Conservation (phyloP, 2,797 vertebrate genomes). For the Parauchenoglanis ngamensis region DNA sequence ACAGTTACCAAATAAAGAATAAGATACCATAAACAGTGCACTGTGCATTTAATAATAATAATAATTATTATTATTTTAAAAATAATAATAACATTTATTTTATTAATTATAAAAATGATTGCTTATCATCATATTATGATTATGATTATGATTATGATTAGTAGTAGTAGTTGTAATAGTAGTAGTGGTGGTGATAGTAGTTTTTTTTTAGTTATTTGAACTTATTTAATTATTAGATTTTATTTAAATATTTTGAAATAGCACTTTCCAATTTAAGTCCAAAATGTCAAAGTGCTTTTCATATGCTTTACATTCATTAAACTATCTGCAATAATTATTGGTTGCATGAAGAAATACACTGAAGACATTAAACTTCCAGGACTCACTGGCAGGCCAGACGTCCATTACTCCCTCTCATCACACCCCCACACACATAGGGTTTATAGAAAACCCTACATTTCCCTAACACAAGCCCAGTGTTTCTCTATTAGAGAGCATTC, state of each 20-base stretch:
- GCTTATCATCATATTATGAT: neutral
- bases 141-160: neutral
- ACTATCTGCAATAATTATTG: neutral
- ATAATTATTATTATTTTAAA: neutral
- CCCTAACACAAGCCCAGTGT: neutral
- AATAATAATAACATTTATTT: neutral
- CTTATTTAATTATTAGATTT: neutral
- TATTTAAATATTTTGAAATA: neutral
- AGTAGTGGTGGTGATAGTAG: neutral
- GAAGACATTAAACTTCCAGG: slow-evolving; percentile 55
- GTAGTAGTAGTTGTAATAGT: neutral
- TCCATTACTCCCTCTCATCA: neutral
- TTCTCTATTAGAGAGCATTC: neutral
- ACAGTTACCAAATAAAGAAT: neutral
- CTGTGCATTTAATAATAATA: neutral
- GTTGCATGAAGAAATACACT: slow-evolving; percentile 32
- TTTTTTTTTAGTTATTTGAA: neutral
- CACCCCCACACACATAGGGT: neutral
- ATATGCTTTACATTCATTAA: neutral
- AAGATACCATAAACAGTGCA: neutral
- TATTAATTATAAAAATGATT: neutral
- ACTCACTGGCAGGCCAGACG: neutral
- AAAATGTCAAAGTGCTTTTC: neutral
- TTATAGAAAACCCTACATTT: neutral
- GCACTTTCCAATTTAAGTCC: neutral